Evolutionary conservation across 1,140 invertebrate genomes (phyloP).

Genomic region (Drosophila melanica): DNA sequence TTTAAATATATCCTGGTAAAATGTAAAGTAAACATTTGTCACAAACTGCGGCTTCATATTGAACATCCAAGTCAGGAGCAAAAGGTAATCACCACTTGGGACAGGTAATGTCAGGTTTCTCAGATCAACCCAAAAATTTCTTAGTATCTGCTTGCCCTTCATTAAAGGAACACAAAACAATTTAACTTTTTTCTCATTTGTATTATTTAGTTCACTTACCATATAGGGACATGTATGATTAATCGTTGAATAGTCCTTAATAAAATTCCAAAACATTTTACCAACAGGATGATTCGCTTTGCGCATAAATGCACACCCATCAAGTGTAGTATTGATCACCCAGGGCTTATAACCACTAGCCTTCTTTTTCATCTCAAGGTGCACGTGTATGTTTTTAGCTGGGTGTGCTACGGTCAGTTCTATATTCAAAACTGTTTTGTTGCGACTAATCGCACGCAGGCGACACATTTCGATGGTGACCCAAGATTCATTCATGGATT

Average conservation of each 20-base stretch:
- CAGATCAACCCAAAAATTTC: slow-evolving; percentile 5
- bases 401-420: slow-evolving; percentile 1
- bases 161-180: not conserved
- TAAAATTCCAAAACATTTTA: slow-evolving; percentile 6
- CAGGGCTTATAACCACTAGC: slow-evolving; percentile 27
- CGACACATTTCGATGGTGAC: slow-evolving; percentile 13
- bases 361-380: not conserved
- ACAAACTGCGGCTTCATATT: too few species aligned
- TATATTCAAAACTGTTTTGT: slow-evolving; percentile 16
- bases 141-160: slow-evolving; percentile 14
- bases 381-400: not conserved
- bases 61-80: not conserved
- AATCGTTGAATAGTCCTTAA: slow-evolving; percentile 9
- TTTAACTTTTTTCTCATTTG: not conserved
- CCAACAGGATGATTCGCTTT: not conserved
- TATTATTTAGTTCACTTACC: not conserved
- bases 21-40: too few species aligned
- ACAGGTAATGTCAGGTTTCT: not conserved
- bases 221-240: slow-evolving; percentile 43
- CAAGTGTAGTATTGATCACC: slow-evolving; percentile 12
- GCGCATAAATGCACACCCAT: slow-evolving; percentile 26
- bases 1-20: too few species aligned
- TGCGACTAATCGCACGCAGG: slow-evolving; percentile 21
- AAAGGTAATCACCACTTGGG: slow-evolving; percentile 7
- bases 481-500: slow-evolving; percentile 31